A percentile compares a stretch with the other conserved stretches of the same genome.
Conservation (phyloP, 2,888 invertebrate genomes). For the Eupithecia subfuscata region DNA sequence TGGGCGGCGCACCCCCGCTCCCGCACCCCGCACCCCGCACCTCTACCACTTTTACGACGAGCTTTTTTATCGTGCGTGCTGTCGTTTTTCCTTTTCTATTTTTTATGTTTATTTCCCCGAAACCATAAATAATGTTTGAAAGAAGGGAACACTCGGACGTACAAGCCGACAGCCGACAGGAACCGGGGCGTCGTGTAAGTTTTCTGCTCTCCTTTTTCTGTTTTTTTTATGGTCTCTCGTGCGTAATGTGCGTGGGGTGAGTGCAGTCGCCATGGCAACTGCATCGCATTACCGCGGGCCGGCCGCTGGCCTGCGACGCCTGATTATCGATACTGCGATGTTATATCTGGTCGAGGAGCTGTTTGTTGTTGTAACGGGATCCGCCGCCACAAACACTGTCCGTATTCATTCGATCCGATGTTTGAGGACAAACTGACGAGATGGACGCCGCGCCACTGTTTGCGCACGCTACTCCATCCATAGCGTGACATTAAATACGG, state of each 20-base stretch:
- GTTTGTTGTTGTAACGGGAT: conserved; percentile 80
- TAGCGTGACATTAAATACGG: conserved; percentile 70
- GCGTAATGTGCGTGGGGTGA: conserved; percentile 68
- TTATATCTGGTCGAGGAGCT: conserved; percentile 50
- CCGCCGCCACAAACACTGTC: conserved; percentile 73
- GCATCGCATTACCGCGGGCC: conserved; percentile 74
- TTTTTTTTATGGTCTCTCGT: conserved; percentile 80
- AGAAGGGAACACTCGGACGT: conserved; percentile 84
- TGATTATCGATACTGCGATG: conserved; percentile 36
- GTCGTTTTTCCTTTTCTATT: conserved; percentile 85
- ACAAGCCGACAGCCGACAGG: conserved; percentile 72
- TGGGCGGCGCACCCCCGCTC: conserved; percentile 55
- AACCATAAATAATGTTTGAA: conserved; percentile 85
- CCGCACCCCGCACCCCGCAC: conserved; percentile 57
- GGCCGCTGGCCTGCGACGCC: conserved; percentile 36
- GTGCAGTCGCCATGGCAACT: conserved; percentile 78
- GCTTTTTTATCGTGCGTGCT: conserved; percentile 84
- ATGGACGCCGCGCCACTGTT: conserved; percentile 75
- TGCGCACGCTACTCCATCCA: conserved; percentile 61
- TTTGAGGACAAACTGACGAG: conserved; percentile 79
- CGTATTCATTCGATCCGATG: conserved; percentile 78
- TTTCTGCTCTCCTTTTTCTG: conserved; percentile 73
- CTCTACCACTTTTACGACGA: conserved; percentile 80
- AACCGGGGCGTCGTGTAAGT: conserved; percentile 78
- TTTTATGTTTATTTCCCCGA: conserved; percentile 85